Evolutionary conservation across 2,797 vertebrate species (phyloP), one percentile per base, ranked within the genome.

Genomic region (Gouania willdenowi): DNA sequence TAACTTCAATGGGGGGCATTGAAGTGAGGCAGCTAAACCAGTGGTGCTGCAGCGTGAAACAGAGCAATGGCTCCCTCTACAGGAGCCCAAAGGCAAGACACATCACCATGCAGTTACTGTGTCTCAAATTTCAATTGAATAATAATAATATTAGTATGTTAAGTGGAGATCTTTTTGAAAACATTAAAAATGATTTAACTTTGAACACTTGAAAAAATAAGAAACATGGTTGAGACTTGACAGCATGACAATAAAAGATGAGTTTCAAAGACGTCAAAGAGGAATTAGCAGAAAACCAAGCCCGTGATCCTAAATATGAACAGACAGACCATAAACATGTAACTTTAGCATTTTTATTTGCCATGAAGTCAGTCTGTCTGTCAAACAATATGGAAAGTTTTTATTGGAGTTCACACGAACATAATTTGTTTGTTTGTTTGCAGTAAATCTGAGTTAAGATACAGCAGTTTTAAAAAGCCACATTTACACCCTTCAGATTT

Each of bases 51-150:
- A 36, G 21, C 12, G 29, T 66, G 38, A 34, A 41, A 41, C 82
- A 41, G 68, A 72, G 65, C 72, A 69, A 80, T 71, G 48, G 71
- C 77, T 25, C 84, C 80, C 80, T 78, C 85, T 85, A 56, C 56
- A 74, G 82, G 25, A 24, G 18, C 7, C 3, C 8, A 43, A 16
- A n/a, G n/a, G n/a, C n/a, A n/a, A n/a, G n/a, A n/a, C n/a, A n/a
- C n/a, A n/a, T n/a, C n/a, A n/a, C n/a, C n/a, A n/a, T n/a, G n/a
- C n/a, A n/a, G n/a, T n/a, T n/a, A n/a, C n/a, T n/a, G n/a, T n/a
- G n/a, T n/a, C n/a, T n/a, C n/a, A n/a, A n/a, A n/a, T n/a, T n/a
- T 13, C 17, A 2, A 17, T 4, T 17, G 7, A 10, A 18, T 1
- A 34, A 18, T 6, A 1, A n/a, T 12, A 8, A 12, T n/a, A n/a